Base-by-base conservation (phyloP, 2,888 invertebrate genomes). In the Stenoptilia bipunctidactyla region DNA sequence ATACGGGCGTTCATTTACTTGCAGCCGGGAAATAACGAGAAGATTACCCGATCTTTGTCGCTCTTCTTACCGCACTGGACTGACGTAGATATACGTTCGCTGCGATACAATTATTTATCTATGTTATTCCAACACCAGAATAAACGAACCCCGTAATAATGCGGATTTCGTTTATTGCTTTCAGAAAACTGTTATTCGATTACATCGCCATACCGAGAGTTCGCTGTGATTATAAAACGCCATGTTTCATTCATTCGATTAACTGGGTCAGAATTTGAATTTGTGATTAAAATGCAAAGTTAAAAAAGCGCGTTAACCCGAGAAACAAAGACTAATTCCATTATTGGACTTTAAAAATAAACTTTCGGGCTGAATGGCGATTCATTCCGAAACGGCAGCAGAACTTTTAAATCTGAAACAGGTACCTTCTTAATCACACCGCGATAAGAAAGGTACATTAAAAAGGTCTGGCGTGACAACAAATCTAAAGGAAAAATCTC, bases 391-490 rank as follows among this genome's bases (percentile, higher is more conserved):
- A 41, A 41, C 34, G 34, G 40, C 42, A 44, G 46, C 46, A 3
- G 30, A 30, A 30, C 30, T 30, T 55, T 51, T 45, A 48, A 55
- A 62, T 63, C 56, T 66, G 58, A 67, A 69, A 63, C 63, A 71
- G 71, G 67, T 67, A 67, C 59, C 51, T 64, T 65, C 65, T 73
- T 75, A 76, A 80, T 80, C 76, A 70, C 68, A 64, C 58, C 51
- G 63, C 74, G 82, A 82, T 79, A 79, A 82, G 77, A 73, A 75
- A 72, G 70, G 74, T 79, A 82, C 83, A 83, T 84, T 85, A 83
- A 83, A 82, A 83, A 82, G 79, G 83, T 82, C 80, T 80, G 84
- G 82, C 82, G 79, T 82, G 83, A 83, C 83, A 83, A 84, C 83
- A 84, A 84, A 85, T 83, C 82, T 84, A 80, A 76, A 77, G 80